Percentiles rank a stretch among this genome's conserved stretches.
Evolutionary conservation across 1,140 invertebrate genomes (phyloP).

Genomic region (Drosophila triauraria): DNA sequence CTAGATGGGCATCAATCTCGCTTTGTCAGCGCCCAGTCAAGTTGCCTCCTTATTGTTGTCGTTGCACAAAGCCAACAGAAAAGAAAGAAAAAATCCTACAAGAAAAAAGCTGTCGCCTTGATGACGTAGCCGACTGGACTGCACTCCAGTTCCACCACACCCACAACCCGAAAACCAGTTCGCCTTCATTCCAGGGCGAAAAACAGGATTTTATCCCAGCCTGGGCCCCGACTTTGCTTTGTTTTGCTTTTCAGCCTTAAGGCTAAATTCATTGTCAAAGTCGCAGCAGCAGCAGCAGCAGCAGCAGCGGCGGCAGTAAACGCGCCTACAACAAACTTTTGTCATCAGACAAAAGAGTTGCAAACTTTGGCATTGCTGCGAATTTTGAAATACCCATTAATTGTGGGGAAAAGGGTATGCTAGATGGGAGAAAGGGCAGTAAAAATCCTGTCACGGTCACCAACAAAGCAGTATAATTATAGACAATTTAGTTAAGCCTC

Average conservation of each 20-base stretch:
- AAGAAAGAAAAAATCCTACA: constrained; percentile 22
- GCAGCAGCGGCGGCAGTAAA: constrained; percentile 26
- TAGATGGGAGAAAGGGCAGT: no score
- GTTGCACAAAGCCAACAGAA: constrained; percentile 30
- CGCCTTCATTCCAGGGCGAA: constrained; percentile 58
- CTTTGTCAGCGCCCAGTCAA: constrained; percentile 77
- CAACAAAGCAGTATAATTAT: no score
- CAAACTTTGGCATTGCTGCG: constrained; percentile 57
- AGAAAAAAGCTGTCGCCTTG: constrained; percentile 58
- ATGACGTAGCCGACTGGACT: constrained; percentile 64
- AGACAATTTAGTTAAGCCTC: no score
- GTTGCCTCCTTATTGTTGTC: constrained; percentile 69
- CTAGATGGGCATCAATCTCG: constrained; percentile 72
- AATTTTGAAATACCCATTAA: constrained; percentile 5
- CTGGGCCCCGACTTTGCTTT: constrained; percentile 36
- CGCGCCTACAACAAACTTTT: constrained; percentile 78
- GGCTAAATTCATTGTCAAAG: constrained; percentile 82
- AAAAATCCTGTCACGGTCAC: no score
- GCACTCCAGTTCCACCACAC: constrained; percentile 55
- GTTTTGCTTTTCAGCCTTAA: constrained; percentile 62
- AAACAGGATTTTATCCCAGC: constrained; percentile 69
- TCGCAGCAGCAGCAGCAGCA: constrained; percentile 47
- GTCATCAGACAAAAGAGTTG: constrained; percentile 82
- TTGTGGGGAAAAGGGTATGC: not conserved
- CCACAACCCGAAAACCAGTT: constrained; percentile 74